Evolutionary conservation across 1,140 invertebrate species (phyloP).

Genomic region (Drosophila mojavensis): DNA sequence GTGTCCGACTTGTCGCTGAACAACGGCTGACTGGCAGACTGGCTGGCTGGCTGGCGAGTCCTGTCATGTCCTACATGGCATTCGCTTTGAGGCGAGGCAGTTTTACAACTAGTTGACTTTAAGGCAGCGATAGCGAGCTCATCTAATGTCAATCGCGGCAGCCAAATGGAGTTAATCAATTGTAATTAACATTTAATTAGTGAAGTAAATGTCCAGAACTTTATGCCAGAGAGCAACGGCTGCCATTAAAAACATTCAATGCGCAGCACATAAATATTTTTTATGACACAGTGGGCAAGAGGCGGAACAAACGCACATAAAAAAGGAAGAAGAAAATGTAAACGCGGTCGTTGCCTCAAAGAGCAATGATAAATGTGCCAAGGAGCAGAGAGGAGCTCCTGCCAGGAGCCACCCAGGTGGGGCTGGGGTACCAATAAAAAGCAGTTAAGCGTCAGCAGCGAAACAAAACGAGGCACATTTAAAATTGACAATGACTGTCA

Average conservation of each 20-base stretch:
- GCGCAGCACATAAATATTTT: conserved; percentile 69
- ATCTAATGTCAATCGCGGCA: conserved; percentile 8
- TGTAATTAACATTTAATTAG: conserved; percentile 78
- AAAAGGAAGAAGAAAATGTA: conserved; percentile 16
- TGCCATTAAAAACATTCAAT: conserved; percentile 64
- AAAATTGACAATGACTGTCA: conserved; percentile 61
- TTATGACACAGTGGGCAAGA: conserved; percentile 47
- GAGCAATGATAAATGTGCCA: conserved; percentile 52
- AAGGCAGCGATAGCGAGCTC: background rate
- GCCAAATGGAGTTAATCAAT: conserved; percentile 63
- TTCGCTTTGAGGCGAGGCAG: background rate
- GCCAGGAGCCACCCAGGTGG: background rate
- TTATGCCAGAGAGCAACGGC: conserved; percentile 4
- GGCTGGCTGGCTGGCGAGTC: background rate
- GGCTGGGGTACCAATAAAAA: conserved; percentile 59
- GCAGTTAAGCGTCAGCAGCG: conserved; percentile 65
- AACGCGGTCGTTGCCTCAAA: conserved; percentile 40
- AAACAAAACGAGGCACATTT: conserved; percentile 53
- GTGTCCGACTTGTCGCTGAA: conserved; percentile 19
- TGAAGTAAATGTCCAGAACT: conserved; percentile 52
- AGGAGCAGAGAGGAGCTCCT: background rate
- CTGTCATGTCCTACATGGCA: conserved; percentile 1
- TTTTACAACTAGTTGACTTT: background rate
- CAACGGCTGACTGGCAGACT: conserved; percentile 14
- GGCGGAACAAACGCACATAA: conserved; percentile 47